Conservation (phyloP, 1,140 invertebrate genomes). For the Bombus superbus region DNA sequence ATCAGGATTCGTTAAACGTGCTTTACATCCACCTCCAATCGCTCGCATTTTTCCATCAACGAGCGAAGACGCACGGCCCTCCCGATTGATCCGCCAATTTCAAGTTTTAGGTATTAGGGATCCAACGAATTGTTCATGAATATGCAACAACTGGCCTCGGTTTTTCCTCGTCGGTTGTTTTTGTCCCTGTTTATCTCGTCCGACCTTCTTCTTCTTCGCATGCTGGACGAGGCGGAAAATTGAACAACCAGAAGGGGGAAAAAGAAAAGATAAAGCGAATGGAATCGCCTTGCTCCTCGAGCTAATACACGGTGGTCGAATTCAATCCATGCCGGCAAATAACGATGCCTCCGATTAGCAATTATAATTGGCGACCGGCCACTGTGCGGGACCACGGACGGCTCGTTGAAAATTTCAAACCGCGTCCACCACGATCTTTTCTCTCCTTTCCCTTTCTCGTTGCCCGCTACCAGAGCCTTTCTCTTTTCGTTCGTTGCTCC, state of each 20-base stretch:
- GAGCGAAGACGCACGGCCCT: background rate
- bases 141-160: constrained; percentile 6
- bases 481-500: background rate
- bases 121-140: background rate
- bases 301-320: constrained; percentile 24
- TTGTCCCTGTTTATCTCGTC: constrained; percentile 2
- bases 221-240: background rate
- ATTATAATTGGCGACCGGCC: constrained; percentile 58
- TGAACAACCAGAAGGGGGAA: background rate
- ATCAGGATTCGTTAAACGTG: too few relatives aligned
- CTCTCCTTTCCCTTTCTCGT: background rate
- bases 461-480: background rate
- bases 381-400: background rate
- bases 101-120: constrained; percentile 5
- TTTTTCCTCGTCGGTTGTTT: background rate
- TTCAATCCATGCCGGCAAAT: constrained; percentile 52
- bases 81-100: background rate
- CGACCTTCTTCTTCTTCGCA: background rate
- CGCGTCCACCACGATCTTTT: constrained; percentile 23
- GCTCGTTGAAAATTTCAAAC: constrained; percentile 61
- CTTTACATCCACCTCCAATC: background rate
- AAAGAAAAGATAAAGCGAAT: background rate
- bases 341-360: constrained; percentile 60
- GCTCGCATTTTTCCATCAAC: background rate
- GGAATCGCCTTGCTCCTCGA: constrained; percentile 21